These are phyloP conservation scores for Limnephilus rhombicus DNA, from an alignment of 2,888 invertebrate species.

Conservation along the genomic window DNA sequence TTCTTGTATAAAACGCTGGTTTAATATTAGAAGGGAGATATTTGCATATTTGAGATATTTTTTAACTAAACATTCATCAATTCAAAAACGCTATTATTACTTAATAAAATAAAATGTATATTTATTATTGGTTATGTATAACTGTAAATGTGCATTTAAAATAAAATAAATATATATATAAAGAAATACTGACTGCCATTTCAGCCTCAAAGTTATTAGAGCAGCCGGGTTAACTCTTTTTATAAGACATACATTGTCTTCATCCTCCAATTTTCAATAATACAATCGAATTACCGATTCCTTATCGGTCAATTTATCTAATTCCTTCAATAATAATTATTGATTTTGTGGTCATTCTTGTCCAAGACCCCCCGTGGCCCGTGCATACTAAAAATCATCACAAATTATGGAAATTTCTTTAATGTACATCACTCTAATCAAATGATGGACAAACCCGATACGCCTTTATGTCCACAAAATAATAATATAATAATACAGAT, in stretches of 20 bases:
- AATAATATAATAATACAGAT: not conserved
- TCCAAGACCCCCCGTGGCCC: not conserved
- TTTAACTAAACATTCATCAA: too few relatives aligned
- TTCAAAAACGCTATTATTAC: too few relatives aligned
- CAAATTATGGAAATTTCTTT: conserved; percentile 12
- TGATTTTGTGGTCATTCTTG: not conserved
- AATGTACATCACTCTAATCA: not conserved
- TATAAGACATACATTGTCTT: not conserved
- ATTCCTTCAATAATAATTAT: not conserved
- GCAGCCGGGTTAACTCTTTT: too few relatives aligned
- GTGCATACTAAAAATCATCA: not conserved
- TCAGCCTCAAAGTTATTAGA: too few relatives aligned
- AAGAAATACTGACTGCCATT: too few relatives aligned
- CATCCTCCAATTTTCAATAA: not conserved
- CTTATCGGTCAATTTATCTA: conserved; percentile 29
- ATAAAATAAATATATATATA: too few relatives aligned
- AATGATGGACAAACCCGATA: not conserved
- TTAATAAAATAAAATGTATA: too few relatives aligned
- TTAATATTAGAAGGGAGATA: too few relatives aligned
- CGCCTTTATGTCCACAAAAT: not conserved
- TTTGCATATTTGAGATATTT: too few relatives aligned
- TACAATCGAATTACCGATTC: not conserved
- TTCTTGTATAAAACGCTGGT: too few relatives aligned
- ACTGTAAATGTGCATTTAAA: too few relatives aligned
- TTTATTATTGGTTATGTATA: too few relatives aligned